A percentile compares a stretch with the other conserved stretches of the same genome.
phyloP scores from a whole-genome alignment of 35 echinoderm and acorn worm genomes.

The Amphiura filiformis region DNA sequence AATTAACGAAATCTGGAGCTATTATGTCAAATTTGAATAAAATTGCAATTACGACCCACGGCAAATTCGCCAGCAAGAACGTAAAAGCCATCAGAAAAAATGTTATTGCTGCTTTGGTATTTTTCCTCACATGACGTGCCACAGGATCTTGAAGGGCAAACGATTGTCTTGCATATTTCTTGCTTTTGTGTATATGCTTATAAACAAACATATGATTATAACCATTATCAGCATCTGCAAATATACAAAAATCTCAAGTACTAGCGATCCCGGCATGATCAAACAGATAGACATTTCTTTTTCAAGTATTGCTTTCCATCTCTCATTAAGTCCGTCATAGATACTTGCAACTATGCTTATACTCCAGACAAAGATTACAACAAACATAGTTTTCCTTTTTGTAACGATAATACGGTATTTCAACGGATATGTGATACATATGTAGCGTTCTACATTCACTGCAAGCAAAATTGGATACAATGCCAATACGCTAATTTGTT shows the following conservation, averaged over 20 bases:
- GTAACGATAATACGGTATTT: neutral
- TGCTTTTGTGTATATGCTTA: neutral
- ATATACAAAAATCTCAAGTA: neutral
- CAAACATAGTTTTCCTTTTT: neutral
- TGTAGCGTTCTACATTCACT: constrained; percentile 14
- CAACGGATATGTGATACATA: constrained; percentile 20
- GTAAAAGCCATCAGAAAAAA: neutral
- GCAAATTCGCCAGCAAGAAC: neutral
- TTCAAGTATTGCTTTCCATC: neutral
- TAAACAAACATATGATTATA: neutral
- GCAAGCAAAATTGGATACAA: neutral
- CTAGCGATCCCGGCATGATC: too few species aligned
- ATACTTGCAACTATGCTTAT: neutral
- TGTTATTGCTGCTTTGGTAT: neutral
- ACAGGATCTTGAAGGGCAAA: neutral
- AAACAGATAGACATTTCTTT: neutral
- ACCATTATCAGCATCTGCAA: neutral
- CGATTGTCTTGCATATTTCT: neutral
- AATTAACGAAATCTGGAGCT: neutral
- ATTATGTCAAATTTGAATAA: neutral
- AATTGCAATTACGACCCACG: neutral
- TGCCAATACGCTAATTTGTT: neutral
- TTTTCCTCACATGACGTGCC: neutral
- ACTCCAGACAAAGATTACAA: neutral
- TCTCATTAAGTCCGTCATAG: neutral